These are phyloP conservation scores for Ornithorhynchus anatinus DNA, from an alignment of 2,113 vertebrate genomes.

Conservation along the genomic window DNA sequence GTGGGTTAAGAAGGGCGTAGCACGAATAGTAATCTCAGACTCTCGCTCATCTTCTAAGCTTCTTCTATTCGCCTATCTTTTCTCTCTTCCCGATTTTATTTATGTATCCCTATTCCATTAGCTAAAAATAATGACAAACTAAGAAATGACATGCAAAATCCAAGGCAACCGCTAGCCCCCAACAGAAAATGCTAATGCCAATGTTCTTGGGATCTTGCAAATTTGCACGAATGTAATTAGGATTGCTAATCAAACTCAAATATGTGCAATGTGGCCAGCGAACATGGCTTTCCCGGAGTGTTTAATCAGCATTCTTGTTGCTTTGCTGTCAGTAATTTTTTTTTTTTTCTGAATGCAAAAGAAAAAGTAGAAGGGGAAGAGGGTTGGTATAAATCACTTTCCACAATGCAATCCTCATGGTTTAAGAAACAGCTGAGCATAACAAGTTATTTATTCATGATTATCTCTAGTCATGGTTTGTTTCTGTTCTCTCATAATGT, in stretches of 20 bases:
- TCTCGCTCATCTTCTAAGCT: no score
- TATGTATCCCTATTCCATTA: no score
- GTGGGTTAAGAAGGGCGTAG: no score
- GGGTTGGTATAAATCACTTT: background rate
- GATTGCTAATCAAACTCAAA: background rate
- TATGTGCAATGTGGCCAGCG: background rate
- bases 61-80: no score
- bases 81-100: no score
- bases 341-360: background rate
- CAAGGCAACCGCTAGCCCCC: no score
- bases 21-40: no score
- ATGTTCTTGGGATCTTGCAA: background rate
- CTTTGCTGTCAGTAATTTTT: background rate
- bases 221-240: background rate
- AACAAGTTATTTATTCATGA: slow-evolving; percentile 48
- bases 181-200: background rate
- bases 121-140: no score
- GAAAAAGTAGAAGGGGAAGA: background rate
- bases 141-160: no score
- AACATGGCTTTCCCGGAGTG: background rate
- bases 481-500: slow-evolving; percentile 46
- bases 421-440: slow-evolving; percentile 18
- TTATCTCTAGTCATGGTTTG: slow-evolving; percentile 54
- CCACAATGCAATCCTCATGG: slow-evolving; percentile 11
- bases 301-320: background rate